These are phyloP conservation scores for Campylomormyrus tamandua DNA, from an alignment of 2,113 vertebrate species.

Conservation along the genomic window DNA sequence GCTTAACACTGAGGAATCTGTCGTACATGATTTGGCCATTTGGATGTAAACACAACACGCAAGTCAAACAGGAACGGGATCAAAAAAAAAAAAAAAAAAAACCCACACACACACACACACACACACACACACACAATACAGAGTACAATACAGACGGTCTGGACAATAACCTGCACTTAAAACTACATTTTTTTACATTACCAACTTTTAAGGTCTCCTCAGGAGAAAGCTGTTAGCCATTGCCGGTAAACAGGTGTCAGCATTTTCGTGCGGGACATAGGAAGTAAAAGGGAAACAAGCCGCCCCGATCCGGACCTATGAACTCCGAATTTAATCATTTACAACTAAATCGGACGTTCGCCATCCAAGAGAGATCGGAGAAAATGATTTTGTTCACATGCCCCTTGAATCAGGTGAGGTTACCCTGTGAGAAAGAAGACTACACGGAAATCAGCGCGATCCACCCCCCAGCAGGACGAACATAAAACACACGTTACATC, in stretches of 20 bases:
- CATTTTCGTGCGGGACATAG: not conserved
- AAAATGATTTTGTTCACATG: not conserved
- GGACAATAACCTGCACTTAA: not conserved
- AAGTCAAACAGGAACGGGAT: not conserved
- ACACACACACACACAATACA: not conserved
- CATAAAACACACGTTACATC: not conserved
- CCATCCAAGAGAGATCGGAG: not conserved
- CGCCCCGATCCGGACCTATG: not conserved
- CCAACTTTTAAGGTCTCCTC: not conserved
- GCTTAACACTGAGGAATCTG: not conserved
- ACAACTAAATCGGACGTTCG: not conserved
- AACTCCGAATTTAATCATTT: not conserved
- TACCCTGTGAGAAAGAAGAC: not conserved
- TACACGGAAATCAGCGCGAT: not conserved
- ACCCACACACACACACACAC: not conserved
- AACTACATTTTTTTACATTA: not conserved
- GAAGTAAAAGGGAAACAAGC: not conserved
- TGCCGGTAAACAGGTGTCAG: not conserved
- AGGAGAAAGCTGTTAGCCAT: not conserved
- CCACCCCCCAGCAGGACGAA: not conserved
- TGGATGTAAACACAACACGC: not conserved
- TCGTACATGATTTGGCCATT: not conserved
- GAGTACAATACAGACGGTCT: no score
- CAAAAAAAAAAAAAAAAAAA: not conserved
- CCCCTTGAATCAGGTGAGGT: not conserved